A percentile compares a stretch with the other conserved stretches of the same genome.
phyloP scores from a whole-genome alignment of 1,140 invertebrate species.

The Drosophila sp. region DNA sequence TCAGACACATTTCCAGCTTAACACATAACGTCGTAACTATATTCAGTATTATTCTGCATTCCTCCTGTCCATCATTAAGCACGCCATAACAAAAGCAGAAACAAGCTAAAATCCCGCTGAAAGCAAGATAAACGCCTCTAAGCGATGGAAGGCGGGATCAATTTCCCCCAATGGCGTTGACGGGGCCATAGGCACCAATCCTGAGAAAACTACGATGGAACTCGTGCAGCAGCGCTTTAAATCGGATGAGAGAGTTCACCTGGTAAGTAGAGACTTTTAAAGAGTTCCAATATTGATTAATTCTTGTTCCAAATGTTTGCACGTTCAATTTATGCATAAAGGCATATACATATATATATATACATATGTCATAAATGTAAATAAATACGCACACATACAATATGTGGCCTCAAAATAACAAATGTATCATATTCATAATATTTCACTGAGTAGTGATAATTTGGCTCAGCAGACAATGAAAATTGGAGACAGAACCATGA shows the following conservation, averaged over 20 bases:
- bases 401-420: conserved; percentile 1
- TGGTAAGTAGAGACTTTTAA: conserved; percentile 45
- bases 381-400: background rate
- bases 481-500: background rate
- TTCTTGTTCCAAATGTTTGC: background rate
- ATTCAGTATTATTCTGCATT: conserved; percentile 46
- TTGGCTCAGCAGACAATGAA: background rate
- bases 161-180: conserved; percentile 31
- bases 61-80: conserved; percentile 1
- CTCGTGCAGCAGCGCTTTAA: conserved; percentile 78
- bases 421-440: conserved; percentile 5
- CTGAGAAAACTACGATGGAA: conserved; percentile 30
- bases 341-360: too few relatives aligned
- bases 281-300: background rate
- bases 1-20: conserved; percentile 2
- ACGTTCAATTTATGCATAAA: background rate
- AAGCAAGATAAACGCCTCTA: conserved; percentile 18
- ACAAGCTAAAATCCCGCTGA: conserved; percentile 8
- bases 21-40: conserved; percentile 18
- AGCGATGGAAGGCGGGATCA: conserved; percentile 50
- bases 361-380: too few relatives aligned
- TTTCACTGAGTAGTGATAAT: conserved; percentile 8
- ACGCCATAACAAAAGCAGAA: conserved; percentile 1
- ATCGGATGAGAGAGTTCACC: conserved; percentile 70
- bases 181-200: background rate